Base-by-base conservation (phyloP, 2,888 invertebrate genomes). In the Thymelicus lineola region DNA sequence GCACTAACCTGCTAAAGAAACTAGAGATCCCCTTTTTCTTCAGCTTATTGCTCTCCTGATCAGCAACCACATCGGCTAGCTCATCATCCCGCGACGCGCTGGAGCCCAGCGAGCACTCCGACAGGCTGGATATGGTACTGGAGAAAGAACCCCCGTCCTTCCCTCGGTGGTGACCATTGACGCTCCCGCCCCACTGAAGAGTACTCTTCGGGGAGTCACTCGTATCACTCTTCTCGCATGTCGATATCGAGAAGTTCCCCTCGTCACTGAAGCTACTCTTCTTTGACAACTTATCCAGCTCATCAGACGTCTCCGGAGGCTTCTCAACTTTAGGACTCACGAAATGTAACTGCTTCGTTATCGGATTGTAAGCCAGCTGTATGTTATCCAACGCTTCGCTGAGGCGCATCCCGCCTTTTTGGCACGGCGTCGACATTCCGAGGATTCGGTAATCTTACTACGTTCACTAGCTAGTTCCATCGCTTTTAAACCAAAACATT, bases 331-430 rank as follows among this genome's bases (percentile, higher is more conserved):
- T 91, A 1, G 92, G 91, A 75, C 91, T 93, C 72, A 95, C 94
- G 62, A 96, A 94, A 86, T 96, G 96, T 73, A 96, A 86, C 79
- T 96, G 96, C 83, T 96, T 96, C 35, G 96, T 96, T 61, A 96
- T 94, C 14, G 96, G 96, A 84, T 96, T 96, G 87, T 96, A 97
- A 4, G 96, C 96, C 74, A 97, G 87, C 75, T 96, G 96, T 92
- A 97, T 96, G 84, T 95, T 96, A 82, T 96, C 95, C 79, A 97
- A 87, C 66, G 96, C 96, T 86, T 96, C 95, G 82, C 95, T 96
- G 73, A 96, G 91, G 73, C 95, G 94, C 85, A 95, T 90, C 83
- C 94, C 95, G 82, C 94, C 90, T 84, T 91, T 93, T 79, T 88
- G 88, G 82, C 93, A 93, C 76, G 93, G 89, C 74, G 83, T 80